Percentiles rank a stretch among this genome's conserved stretches.
These are phyloP conservation scores for Cephus runcator DNA, from an alignment of 2,888 invertebrate species.

Conservation along the genomic window DNA sequence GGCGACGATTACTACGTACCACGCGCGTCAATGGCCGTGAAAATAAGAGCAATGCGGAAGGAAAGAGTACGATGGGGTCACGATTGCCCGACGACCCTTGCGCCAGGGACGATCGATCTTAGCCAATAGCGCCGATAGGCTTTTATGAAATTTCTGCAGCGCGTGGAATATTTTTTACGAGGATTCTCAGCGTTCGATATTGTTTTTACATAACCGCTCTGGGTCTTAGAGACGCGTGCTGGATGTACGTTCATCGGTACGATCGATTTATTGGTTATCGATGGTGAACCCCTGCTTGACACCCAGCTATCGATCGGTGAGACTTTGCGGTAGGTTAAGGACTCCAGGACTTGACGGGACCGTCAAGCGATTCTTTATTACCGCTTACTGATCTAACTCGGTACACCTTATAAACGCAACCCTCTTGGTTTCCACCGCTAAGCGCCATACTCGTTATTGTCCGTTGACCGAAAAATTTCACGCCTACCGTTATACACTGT, in stretches of 20 bases:
- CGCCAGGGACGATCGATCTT: background rate
- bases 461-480: constrained; percentile 2
- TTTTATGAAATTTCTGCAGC: background rate
- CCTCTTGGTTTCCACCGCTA: background rate
- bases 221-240: background rate
- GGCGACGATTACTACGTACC: background rate
- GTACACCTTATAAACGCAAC: background rate
- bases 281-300: background rate
- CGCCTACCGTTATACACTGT: background rate
- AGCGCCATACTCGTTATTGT: background rate
- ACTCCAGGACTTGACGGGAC: background rate
- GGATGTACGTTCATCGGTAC: background rate
- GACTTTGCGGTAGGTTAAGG: background rate
- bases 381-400: background rate
- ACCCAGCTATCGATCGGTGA: background rate
- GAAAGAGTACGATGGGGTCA: background rate
- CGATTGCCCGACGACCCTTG: background rate
- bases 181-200: background rate
- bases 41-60: background rate
- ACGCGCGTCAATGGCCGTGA: background rate
- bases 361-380: background rate
- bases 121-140: background rate
- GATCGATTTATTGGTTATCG: background rate
- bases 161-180: background rate
- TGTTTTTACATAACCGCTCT: background rate